These are phyloP conservation scores for Meloe dianella DNA, from an alignment of 2,888 invertebrate genomes.

Conservation along the genomic window DNA sequence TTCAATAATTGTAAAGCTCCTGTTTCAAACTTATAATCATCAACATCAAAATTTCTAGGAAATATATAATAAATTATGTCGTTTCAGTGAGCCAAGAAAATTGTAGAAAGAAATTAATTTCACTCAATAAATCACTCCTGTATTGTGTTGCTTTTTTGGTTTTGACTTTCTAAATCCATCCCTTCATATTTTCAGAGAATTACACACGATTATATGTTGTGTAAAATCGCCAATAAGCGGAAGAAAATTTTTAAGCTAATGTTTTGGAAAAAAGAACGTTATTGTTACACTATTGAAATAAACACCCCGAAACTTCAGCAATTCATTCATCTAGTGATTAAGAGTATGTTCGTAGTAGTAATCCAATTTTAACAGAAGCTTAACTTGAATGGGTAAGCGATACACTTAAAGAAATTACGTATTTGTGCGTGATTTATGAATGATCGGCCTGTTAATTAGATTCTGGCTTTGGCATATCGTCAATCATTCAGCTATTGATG, in stretches of 20 bases:
- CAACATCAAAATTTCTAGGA: no score
- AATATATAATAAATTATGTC: background rate
- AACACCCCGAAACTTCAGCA: no score
- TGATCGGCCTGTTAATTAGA: background rate
- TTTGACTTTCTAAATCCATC: background rate
- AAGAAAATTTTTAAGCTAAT: no score
- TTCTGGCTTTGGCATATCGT: background rate
- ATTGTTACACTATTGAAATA: no score
- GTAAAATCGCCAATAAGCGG: no score
- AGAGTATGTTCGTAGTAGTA: background rate
- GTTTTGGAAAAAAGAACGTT: no score
- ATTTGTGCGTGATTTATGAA: background rate
- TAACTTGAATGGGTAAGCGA: no score
- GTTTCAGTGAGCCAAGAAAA: background rate
- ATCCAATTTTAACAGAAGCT: no score
- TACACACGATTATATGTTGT: background rate
- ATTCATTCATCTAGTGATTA: background rate
- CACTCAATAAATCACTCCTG: slow-evolving; percentile 1
- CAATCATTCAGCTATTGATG: slow-evolving; percentile 2
- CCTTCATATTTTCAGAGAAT: background rate
- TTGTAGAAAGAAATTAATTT: background rate
- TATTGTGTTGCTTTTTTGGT: no score
- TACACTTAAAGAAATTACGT: no score
- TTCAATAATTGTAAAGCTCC: no score
- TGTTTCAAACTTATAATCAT: no score